Evolutionary conservation across 2,888 invertebrate species (phyloP).

Genomic region (Leptopterna dolabrata): DNA sequence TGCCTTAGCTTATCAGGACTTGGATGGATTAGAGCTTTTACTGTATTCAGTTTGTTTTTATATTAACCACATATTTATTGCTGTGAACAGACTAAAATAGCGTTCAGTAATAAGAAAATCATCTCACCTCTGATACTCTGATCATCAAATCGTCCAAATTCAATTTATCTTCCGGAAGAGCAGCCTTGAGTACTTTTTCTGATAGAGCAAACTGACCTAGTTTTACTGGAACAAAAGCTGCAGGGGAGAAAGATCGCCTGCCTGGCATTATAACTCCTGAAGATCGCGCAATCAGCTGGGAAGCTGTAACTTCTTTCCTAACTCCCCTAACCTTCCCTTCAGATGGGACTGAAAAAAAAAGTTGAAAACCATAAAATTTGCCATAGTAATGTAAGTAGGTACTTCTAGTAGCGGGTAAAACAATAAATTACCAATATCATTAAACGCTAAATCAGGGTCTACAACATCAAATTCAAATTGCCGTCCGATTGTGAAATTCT

Average conservation of each 20-base stretch:
- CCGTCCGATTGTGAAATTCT: slow-evolving; percentile 73
- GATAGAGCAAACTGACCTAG: slow-evolving; percentile 69
- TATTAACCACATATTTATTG: no score
- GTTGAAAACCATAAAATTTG: no score
- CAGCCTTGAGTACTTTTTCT: slow-evolving; percentile 68
- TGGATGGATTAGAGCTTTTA: no score
- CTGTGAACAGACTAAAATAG: no score
- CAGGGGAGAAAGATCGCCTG: slow-evolving; percentile 68
- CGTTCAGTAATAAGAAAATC: no score
- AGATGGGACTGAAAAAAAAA: background rate
- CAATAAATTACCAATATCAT: background rate
- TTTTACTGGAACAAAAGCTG: slow-evolving; percentile 73
- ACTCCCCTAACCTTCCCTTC: background rate
- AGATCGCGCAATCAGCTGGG: slow-evolving; percentile 58
- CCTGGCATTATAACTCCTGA: slow-evolving; percentile 69
- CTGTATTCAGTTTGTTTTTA: no score
- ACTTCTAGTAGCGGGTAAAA: no score
- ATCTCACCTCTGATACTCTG: slow-evolving; percentile 34
- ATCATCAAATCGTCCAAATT: slow-evolving; percentile 50
- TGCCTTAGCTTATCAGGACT: no score
- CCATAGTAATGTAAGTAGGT: no score
- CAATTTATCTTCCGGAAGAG: slow-evolving; percentile 50
- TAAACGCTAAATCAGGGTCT: slow-evolving; percentile 60
- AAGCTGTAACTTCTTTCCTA: slow-evolving; percentile 49
- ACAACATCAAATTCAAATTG: slow-evolving; percentile 71